Conservation (phyloP, 2,797 vertebrate genomes). For the Nasua narica region DNA sequence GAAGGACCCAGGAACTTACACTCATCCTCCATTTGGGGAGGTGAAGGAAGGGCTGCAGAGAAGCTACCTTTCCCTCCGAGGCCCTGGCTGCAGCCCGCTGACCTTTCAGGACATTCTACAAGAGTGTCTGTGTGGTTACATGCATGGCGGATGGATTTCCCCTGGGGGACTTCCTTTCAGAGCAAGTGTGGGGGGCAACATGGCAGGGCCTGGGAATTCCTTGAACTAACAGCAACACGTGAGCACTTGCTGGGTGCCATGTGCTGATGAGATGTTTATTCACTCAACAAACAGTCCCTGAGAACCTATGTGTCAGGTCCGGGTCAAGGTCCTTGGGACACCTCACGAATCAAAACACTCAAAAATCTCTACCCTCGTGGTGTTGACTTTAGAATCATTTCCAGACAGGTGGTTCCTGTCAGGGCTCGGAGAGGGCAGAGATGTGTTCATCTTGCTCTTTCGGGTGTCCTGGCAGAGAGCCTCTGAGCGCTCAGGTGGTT, state of each 20-base stretch:
- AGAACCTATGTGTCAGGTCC: neutral
- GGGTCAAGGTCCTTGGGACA: neutral
- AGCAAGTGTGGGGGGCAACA: neutral
- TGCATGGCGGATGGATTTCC: fast-evolving
- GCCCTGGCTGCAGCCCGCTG: neutral
- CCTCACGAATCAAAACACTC: neutral
- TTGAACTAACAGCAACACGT: fast-evolving
- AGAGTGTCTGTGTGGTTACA: neutral
- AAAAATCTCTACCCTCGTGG: neutral
- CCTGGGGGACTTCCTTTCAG: neutral
- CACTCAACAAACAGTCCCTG: neutral
- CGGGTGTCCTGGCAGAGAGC: neutral
- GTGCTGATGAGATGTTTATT: neutral
- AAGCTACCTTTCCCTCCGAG: neutral
- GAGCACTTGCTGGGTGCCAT: no score
- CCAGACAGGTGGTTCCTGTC: neutral
- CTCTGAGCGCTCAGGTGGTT: fast-evolving
- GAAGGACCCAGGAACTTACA: neutral
- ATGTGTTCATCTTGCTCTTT: fast-evolving
- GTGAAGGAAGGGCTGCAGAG: neutral
- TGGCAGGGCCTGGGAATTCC: neutral
- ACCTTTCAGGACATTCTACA: neutral
- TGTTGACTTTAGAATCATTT: neutral
- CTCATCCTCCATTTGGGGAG: neutral
- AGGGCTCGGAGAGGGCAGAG: neutral